Evolutionary conservation across 1,140 invertebrate genomes (phyloP), one percentile per base, ranked within the genome.

Genomic region (Globodera rostochiensis): DNA sequence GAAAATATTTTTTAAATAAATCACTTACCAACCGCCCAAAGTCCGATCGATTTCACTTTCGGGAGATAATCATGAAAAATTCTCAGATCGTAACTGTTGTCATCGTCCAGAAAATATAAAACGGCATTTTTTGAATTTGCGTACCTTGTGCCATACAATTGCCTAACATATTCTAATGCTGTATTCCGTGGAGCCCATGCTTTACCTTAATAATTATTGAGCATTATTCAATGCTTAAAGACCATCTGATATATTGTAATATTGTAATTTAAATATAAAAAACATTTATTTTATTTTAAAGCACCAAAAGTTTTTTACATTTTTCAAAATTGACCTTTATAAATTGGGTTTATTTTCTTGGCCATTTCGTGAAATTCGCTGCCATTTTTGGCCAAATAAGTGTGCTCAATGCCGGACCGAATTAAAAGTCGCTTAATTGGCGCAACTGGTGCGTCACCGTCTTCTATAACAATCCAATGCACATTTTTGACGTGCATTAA

Each of bases 31-130:
- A 84, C 84, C 9, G 97, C 97, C 96, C 96, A 98, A 4, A 98
- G 94, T 4, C 95, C 95, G 6, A 98, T 96, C 90, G 93, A 94
- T 84, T 93, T 93, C 11, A 96, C 94, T 87, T 93, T 93, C 57
- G 93, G 91, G 92, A 97, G 96, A 94, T 96, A 87, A 57, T 87
- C 76, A 75, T 83, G 80, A 77, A 87, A 87, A 9, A 87, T 67
- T 50, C 87, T 81, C 11, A 88, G 75, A 74, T 87, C 87, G 60
- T 87, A 87, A 4, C 83, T 75, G 75, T 87, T 87, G 53, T 87
- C 87, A 74, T 87, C 87, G 64, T 87, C 87, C 36, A 77, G 86
- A 67, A 87, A 87, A 74, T 89, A 87, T 50, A 87, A 80, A 25
- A 87, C 87, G 25, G 73, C 85, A 25, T 50, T 60, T 83, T 86